Base-by-base conservation (phyloP, 2,888 invertebrate species). In the Steinernema hermaphroditum region DNA sequence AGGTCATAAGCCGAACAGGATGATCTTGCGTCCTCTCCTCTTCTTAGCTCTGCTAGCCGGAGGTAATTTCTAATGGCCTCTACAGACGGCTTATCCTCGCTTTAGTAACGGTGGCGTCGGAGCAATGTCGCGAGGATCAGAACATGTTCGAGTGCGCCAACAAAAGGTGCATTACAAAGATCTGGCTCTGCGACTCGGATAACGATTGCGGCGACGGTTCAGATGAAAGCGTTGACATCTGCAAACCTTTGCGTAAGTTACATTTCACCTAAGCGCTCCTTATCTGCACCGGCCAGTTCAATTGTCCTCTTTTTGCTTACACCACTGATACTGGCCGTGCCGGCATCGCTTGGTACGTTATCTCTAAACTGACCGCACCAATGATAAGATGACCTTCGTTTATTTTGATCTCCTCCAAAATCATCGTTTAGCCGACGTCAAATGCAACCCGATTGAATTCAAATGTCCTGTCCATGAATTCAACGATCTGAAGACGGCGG, bases 111-210 rank as follows among this genome's bases (percentile, higher is more conserved):
- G 16, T 8, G 12, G 62, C 62, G 4, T 16, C 34, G 16, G 62
- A 62, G 37, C 37, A 37, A 37, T 37, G 37, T 12, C 37, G 37
- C 12, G 37, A 37, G 12, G 32, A 29, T 32, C 6, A 29, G 62
- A 29, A 29, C 32, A 62, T 62, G 62, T 29, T 62, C 16, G 29
- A 62, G 32, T 62, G 62, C 62, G 16, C 16, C 1, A 62, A 62
- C 32, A 29, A 29, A 16, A 73, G 76, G 32, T 84, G 84, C 71
- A 83, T 84, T 72, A 82, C 80, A 76, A 76, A 76, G 50, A 80
- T 72, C 69, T 85, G 85, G 85, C 69, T 74, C 9, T 85, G 85
- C 68, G 85, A 85, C 73, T 82, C 82, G 0, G 85, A 85, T 68
- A 79, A 79, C 27, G 85, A 85, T 68, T 85, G 85, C 70, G 72